Evolutionary conservation across 2,113 vertebrate genomes (phyloP).

Genomic region (Pagrus major): DNA sequence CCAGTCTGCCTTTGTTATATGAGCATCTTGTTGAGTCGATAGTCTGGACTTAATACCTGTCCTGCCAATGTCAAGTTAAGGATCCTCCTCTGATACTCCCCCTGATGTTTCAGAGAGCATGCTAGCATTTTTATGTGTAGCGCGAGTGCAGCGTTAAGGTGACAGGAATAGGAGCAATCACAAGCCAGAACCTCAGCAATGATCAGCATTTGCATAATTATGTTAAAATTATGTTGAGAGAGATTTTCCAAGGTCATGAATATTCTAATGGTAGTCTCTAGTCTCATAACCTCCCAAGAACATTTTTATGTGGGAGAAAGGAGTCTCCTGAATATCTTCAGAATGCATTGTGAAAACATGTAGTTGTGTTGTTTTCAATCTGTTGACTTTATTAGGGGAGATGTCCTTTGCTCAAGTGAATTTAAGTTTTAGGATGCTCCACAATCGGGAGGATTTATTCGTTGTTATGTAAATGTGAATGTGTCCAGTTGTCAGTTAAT

Average conservation of each 20-base stretch:
- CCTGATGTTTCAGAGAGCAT: background rate
- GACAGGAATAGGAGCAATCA: constrained; percentile 49
- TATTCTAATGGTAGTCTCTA: constrained; percentile 41
- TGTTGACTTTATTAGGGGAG: background rate
- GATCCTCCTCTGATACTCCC: constrained; percentile 8
- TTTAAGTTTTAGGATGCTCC: constrained; percentile 25
- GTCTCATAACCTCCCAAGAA: constrained; percentile 32
- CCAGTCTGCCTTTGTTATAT: background rate
- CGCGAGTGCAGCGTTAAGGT: background rate
- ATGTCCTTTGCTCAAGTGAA: constrained; percentile 25
- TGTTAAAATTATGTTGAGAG: constrained; percentile 56
- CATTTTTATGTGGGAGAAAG: constrained; percentile 22
- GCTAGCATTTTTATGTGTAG: background rate
- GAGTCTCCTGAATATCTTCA: constrained; percentile 19
- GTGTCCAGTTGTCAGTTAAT: constrained; percentile 58
- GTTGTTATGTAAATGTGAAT: constrained; percentile 43
- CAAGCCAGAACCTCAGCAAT: constrained; percentile 24
- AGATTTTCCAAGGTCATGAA: constrained; percentile 45
- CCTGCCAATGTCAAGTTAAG: constrained; percentile 26
- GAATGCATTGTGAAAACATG: constrained; percentile 7
- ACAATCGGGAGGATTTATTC: constrained; percentile 38
- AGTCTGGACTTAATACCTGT: constrained; percentile 1
- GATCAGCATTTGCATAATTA: constrained; percentile 58
- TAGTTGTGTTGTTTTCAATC: background rate
- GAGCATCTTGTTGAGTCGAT: constrained; percentile 12